phyloP scores from a whole-genome alignment of 1,140 invertebrate species.

The Zaprionus lachaisei region DNA sequence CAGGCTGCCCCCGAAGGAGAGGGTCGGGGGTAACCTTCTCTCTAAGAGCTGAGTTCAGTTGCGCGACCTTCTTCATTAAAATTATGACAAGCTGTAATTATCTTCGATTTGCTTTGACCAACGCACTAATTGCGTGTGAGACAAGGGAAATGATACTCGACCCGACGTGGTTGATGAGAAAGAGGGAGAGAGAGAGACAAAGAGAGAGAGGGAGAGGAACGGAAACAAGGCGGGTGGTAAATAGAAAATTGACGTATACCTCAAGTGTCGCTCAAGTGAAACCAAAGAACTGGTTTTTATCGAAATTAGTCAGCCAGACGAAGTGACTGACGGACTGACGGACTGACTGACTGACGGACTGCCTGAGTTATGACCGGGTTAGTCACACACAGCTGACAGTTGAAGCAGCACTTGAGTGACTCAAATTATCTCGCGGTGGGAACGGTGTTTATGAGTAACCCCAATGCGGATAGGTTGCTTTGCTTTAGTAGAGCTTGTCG shows the following conservation, averaged over 20 bases:
- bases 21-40: conserved; percentile 15
- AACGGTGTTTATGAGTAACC: conserved; percentile 35
- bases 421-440: conserved; percentile 31
- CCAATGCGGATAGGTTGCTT: conserved; percentile 23
- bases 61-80: conserved; percentile 80
- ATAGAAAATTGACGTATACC: conserved; percentile 31
- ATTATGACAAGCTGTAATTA: conserved; percentile 83
- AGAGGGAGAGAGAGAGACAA: not conserved
- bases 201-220: not conserved
- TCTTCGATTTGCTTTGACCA: conserved; percentile 80
- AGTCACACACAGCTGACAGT: conserved; percentile 24
- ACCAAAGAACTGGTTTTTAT: conserved; percentile 37
- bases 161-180: not conserved
- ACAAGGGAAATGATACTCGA: conserved; percentile 39
- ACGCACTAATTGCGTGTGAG: conserved; percentile 78
- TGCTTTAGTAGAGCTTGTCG: not conserved
- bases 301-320: conserved; percentile 35
- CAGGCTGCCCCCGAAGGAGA: too few relatives aligned
- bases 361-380: conserved; percentile 29
- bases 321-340: conserved; percentile 8
- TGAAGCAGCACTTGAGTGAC: conserved; percentile 11
- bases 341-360: not conserved
- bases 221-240: not conserved
- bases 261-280: conserved; percentile 51
- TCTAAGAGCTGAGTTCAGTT: conserved; percentile 48